Conservation (phyloP, 2,888 invertebrate genomes). For the Dicranocentrus wangi region DNA sequence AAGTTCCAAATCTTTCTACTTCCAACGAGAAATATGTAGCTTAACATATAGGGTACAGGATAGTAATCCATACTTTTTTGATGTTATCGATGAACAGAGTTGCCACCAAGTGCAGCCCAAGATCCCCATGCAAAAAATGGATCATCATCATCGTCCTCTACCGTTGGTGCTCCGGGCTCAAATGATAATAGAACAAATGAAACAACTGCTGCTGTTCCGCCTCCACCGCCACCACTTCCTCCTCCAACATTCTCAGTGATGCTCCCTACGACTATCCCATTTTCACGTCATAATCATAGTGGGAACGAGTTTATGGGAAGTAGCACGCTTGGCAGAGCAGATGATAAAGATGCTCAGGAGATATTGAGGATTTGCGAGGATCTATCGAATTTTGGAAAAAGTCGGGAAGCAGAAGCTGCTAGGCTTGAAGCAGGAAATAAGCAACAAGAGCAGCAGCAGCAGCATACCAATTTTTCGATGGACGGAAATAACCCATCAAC, state of each 20-base stretch:
- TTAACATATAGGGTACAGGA: too few relatives aligned
- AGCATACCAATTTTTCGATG: neutral
- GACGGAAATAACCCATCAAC: neutral
- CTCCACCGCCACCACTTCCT: conserved; percentile 76
- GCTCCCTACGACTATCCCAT: conserved; percentile 73
- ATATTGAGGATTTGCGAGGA: conserved; percentile 71
- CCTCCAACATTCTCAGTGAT: conserved; percentile 73
- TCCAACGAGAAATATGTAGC: neutral
- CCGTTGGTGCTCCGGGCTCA: neutral
- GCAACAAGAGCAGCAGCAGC: neutral
- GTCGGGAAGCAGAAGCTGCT: conserved; percentile 55
- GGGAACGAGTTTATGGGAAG: conserved; percentile 26
- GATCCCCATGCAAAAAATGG: conserved; percentile 79
- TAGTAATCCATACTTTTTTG: conserved; percentile 8
- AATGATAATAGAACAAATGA: neutral
- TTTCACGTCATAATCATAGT: conserved; percentile 48
- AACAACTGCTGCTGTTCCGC: conserved; percentile 73
- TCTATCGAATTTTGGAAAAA: conserved; percentile 63
- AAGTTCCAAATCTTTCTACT: neutral
- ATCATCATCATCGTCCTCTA: conserved; percentile 30
- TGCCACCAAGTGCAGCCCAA: conserved; percentile 90
- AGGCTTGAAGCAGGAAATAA: too few relatives aligned
- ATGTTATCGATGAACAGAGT: conserved; percentile 77
- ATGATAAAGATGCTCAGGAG: conserved; percentile 71
- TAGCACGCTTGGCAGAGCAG: conserved; percentile 38